Evolutionary conservation across 2,113 vertebrate genomes (phyloP).

Genomic region (Cottus gobio): DNA sequence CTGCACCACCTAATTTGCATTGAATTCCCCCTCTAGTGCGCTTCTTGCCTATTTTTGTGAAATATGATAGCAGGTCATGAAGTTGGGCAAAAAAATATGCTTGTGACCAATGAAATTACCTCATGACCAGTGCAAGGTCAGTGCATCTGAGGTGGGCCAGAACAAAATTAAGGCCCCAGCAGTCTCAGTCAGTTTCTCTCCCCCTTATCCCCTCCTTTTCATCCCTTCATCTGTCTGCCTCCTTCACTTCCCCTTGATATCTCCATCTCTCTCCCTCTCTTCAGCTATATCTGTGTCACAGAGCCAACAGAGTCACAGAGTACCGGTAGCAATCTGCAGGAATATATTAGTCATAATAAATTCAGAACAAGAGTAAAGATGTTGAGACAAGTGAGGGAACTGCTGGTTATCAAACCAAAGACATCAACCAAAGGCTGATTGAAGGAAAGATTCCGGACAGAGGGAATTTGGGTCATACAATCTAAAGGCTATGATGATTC

Average conservation of each 20-base stretch:
- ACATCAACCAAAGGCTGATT: neutral
- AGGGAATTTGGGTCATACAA: neutral
- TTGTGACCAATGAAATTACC: slow-evolving; percentile 42
- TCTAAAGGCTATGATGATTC: slow-evolving; percentile 1
- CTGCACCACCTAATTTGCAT: slow-evolving; percentile 30
- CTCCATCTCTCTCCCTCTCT: slow-evolving; percentile 35
- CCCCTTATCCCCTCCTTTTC: neutral
- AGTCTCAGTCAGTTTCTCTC: slow-evolving; percentile 15
- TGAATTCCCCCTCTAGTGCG: slow-evolving; percentile 5
- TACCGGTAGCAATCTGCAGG: slow-evolving; percentile 29
- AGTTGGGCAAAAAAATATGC: slow-evolving; percentile 7
- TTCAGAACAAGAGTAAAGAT: slow-evolving; percentile 51
- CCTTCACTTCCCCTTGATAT: slow-evolving; percentile 51
- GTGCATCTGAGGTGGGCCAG: slow-evolving; percentile 43
- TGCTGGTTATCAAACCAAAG: slow-evolving; percentile 29
- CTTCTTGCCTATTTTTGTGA: slow-evolving; percentile 12
- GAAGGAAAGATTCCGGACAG: neutral
- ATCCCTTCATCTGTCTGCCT: slow-evolving; percentile 33
- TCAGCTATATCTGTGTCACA: slow-evolving; percentile 30
- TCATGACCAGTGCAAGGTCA: slow-evolving; percentile 50
- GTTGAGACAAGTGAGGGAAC: slow-evolving; percentile 21
- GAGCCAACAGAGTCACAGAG: no score
- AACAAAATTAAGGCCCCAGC: slow-evolving; percentile 38
- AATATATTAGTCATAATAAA: slow-evolving; percentile 36
- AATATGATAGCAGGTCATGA: slow-evolving; percentile 19